Evolutionary conservation across 2,113 vertebrate species (phyloP), one percentile per base, ranked within the genome.

Genomic region (Climacteris rufus): DNA sequence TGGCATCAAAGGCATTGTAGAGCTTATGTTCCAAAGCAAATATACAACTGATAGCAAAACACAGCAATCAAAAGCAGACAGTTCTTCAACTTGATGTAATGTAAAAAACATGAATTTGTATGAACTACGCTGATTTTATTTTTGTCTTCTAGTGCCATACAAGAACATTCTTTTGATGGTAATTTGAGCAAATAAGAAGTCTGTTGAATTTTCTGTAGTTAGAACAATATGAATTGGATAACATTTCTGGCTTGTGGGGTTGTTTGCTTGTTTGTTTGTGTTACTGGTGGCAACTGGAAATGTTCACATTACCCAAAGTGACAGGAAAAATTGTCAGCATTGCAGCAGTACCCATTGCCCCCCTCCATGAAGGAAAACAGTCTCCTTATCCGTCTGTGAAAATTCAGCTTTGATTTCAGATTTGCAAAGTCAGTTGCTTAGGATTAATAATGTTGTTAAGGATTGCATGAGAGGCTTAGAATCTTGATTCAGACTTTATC

Each of bases 21-120:
- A 86, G 82, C 75, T 96, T 91, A 65, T 91, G 92, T 89, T 96
- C 87, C 79, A 90, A 89, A 95, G 87, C 63, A 96, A 96, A 90
- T 65, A 77, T 15, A 70, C 49, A 91, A 90, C 90, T 90, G 94
- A 95, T 28, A 95, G 84, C 52, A 96, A 96, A 97, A 96, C 95
- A 97, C 76, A 88, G 95, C 95, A 93, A 93, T 94, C 85, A 93
- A 95, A 96, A 95, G 71, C 92, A 95, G 87, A 61, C 82, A 94
- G 82, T 52, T 68, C 71, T 94, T 96, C 91, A 93, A 83, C 77
- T 95, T 95, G 91, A 91, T 93, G 74, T 37, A 75, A 89, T 89
- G 83, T 49, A 95, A 91, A 82, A 96, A 85, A 87, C 90, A 96
- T 87, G 84, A 93, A 90, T 90, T 86, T 83, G 35, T 77, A 83